Evolutionary conservation across 2,113 vertebrate genomes (phyloP).

Genomic region (Crotalus helleri): DNA sequence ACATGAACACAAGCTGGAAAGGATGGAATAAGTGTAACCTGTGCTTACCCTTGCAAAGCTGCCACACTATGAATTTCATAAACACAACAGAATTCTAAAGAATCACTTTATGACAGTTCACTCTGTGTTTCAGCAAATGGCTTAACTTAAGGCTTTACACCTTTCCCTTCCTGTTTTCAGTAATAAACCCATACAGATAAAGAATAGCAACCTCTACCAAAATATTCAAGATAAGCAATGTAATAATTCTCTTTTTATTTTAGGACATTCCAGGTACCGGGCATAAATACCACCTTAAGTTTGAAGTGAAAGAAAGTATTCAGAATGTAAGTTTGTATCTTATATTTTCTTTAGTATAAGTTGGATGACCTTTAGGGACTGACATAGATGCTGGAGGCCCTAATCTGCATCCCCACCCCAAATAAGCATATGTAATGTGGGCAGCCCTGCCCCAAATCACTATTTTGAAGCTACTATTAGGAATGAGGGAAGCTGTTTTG

Average conservation of each 20-base stretch:
- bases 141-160: neutral
- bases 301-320: constrained; percentile 76
- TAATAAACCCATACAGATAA: fast-evolving
- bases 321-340: constrained; percentile 74
- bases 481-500: neutral
- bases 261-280: constrained; percentile 76
- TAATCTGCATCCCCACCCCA: neutral
- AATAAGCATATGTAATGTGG: neutral
- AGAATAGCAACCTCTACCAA: neutral
- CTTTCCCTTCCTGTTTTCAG: neutral
- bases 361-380: neutral
- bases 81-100: neutral
- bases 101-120: neutral
- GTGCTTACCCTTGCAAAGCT: neutral
- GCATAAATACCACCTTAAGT: constrained; percentile 79
- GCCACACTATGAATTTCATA: neutral
- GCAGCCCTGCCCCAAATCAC: neutral
- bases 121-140: neutral
- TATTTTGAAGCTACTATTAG: neutral
- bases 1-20: neutral
- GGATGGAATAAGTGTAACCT: neutral
- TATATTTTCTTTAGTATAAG: neutral
- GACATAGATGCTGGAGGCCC: neutral
- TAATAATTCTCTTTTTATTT: constrained; percentile 23
- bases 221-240: neutral